These are phyloP conservation scores for Neolamprologus variostigma DNA, from an alignment of 2,113 vertebrate species.

Conservation along the genomic window DNA sequence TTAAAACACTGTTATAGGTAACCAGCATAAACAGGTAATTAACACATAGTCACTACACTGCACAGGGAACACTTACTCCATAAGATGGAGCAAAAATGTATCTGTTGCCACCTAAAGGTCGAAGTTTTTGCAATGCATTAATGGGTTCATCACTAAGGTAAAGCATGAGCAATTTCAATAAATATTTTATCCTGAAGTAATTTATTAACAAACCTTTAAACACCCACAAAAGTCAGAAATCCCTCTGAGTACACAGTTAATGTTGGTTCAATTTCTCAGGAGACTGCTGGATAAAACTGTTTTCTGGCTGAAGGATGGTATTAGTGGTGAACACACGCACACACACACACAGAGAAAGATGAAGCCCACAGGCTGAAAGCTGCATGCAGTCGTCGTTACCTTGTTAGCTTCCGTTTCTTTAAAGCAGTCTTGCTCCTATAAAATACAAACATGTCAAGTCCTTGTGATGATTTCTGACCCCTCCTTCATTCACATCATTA, in stretches of 20 bases:
- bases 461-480: not conserved
- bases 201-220: not conserved
- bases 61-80: not conserved
- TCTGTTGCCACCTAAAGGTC: not conserved
- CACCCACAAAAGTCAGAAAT: not conserved
- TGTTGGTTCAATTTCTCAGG: not conserved
- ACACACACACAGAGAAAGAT: not conserved
- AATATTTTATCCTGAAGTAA: not conserved
- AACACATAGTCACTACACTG: not conserved
- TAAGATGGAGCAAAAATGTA: not conserved
- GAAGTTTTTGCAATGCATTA: not conserved
- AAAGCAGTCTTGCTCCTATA: conserved; percentile 94
- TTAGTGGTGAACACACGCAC: not conserved
- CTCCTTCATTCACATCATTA: not conserved
- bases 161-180: not conserved
- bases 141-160: not conserved
- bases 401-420: conserved; percentile 95
- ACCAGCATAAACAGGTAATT: not conserved
- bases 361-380: not conserved
- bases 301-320: not conserved
- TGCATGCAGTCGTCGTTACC: conserved; percentile 68
- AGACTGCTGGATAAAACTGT: not conserved
- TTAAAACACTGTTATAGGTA: not conserved
- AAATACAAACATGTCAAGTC: conserved; percentile 46
- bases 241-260: not conserved